These are phyloP conservation scores for Alouatta palliata DNA, from an alignment of 2,113 vertebrate species.

Conservation along the genomic window DNA sequence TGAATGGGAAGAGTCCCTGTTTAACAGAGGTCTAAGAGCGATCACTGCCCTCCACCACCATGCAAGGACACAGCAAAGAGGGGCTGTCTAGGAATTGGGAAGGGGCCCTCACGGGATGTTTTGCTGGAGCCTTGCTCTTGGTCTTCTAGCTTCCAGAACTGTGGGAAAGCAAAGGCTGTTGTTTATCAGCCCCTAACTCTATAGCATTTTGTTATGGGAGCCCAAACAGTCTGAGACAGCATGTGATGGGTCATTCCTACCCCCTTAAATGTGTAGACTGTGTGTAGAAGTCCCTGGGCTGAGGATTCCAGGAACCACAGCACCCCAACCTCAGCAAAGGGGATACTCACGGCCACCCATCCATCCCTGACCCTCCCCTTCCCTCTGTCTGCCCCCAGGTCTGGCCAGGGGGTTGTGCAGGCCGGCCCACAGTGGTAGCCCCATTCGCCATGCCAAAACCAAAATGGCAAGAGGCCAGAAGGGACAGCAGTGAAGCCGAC, in stretches of 20 bases:
- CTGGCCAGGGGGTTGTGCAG: fast-evolving
- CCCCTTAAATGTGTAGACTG: no score
- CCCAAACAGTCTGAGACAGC: fast-evolving
- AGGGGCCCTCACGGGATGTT: fast-evolving
- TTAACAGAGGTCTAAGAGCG: fast-evolving
- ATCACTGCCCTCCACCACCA: fast-evolving
- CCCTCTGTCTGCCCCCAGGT: fast-evolving
- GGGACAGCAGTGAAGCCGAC: fast-evolving
- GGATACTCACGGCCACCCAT: fast-evolving
- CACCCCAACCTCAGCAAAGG: neutral
- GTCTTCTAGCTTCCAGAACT: neutral
- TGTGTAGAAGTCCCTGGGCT: neutral
- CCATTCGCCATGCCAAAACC: neutral
- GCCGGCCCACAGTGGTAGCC: fast-evolving
- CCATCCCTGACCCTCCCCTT: no score
- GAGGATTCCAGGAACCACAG: fast-evolving
- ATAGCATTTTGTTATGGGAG: neutral
- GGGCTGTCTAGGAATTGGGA: fast-evolving
- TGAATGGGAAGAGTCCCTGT: no score
- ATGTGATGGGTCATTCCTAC: fast-evolving
- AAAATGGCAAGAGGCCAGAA: fast-evolving
- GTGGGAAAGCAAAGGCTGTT: no score
- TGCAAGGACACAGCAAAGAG: fast-evolving
- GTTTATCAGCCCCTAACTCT: fast-evolving
- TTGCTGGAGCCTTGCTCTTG: fast-evolving